Base-by-base conservation (phyloP, 2,797 vertebrate genomes). In the Paguma larvata region DNA sequence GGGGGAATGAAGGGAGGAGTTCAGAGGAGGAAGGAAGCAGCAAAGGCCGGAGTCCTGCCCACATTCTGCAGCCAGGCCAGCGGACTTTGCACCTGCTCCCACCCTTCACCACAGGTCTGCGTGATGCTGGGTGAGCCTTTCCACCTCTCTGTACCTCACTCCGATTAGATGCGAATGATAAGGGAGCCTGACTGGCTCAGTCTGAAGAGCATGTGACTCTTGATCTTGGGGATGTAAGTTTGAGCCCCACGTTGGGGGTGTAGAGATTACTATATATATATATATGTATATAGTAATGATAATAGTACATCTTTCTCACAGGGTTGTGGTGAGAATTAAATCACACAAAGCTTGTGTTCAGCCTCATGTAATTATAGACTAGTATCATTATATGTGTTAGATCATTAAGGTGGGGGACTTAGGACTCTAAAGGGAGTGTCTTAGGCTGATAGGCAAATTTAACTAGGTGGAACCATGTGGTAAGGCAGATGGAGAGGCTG, bases 31-130 rank as follows among this genome's bases (percentile, higher is more conserved):
- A 27, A 14, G 51, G 18, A 14, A 15, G 59, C 68, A 41, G 48
- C 16, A 15, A 1, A 89, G 44, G 62, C 53, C 41, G 0, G 25
- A 65, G 73, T 5, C 1, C 14, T 32, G n/a, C 85, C 6, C 15
- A 15, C 63, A 7, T 4, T 12, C 73, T n/a, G 16, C 16, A 53
- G 23, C n/a, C 51, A 4, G 48, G 1, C 44, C 38, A 0, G 32
- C 4, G 4, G 19, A 11, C 23, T 32, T 32, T 56, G 5, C 13
- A 1, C 10, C 0, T 0, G 27, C n/a, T 56, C 19, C 25, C 46
- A 27, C 44, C 19, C 46, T 73, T 5, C 5, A 1, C 53, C 65
- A 6, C 27, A 38, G 59, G 48, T 7, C 53, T 59, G 72, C 77
- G 84, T 46, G 46, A 41, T 41, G 44, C 73, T 15, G 25, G 38